Evolutionary conservation across 2,113 vertebrate species (phyloP).

Genomic region (Syngnathus floridae): DNA sequence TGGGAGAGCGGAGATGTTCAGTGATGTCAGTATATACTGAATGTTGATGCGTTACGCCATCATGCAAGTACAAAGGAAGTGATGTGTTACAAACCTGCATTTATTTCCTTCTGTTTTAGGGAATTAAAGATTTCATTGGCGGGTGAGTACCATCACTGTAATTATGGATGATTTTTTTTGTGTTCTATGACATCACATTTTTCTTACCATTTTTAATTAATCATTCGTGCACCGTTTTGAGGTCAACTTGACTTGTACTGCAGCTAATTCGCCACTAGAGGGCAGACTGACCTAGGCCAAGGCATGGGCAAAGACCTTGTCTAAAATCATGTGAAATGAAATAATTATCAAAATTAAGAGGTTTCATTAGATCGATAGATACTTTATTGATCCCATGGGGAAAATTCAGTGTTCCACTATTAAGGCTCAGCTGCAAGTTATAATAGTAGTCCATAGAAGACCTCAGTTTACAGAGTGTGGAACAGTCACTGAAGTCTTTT

Average conservation of each 20-base stretch:
- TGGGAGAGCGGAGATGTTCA: slow-evolving; percentile 1
- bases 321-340: background rate
- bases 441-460: no score
- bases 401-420: no score
- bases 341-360: background rate
- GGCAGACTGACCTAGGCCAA: background rate
- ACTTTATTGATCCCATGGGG: no score
- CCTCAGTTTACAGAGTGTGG: no score
- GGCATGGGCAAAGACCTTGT: background rate
- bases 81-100: slow-evolving; percentile 10
- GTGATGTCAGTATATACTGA: background rate
- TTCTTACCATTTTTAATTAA: background rate
- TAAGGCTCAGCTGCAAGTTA: no score
- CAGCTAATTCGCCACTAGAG: background rate
- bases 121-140: slow-evolving; percentile 67
- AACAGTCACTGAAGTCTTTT: no score
- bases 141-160: slow-evolving; percentile 48
- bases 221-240: background rate
- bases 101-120: slow-evolving; percentile 50
- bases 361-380: no score
- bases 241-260: background rate
- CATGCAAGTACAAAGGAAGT: background rate
- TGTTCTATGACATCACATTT: background rate
- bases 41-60: background rate
- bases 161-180: background rate